Evolutionary conservation across 2,888 invertebrate species (phyloP).

Genomic region (Hylaea fasciaria): DNA sequence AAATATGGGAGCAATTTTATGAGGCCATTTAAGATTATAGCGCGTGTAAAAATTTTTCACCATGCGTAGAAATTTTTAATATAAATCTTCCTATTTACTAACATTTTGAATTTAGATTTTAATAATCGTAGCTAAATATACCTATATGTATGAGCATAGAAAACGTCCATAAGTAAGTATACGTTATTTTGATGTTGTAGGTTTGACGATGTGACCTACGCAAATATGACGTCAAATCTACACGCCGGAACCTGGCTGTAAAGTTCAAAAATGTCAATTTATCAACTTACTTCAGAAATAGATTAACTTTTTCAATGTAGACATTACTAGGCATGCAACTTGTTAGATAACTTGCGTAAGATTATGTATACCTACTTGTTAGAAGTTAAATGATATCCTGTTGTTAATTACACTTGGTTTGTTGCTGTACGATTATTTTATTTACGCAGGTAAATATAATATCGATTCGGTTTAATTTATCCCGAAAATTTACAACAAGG

Average conservation of each 20-base stretch:
- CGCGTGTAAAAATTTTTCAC: constrained; percentile 1
- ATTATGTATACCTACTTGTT: constrained; percentile 2
- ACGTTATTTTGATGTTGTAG: too few species aligned
- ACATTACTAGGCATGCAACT: constrained; percentile 8
- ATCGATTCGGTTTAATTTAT: constrained; percentile 3
- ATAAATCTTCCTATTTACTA: too few species aligned
- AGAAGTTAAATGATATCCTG: constrained; percentile 31
- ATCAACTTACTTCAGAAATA: too few species aligned
- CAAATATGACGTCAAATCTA: too few species aligned
- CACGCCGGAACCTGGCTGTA: too few species aligned
- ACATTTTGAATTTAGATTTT: too few species aligned
- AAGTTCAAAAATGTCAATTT: too few species aligned
- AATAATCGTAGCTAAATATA: too few species aligned
- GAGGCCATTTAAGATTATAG: neutral
- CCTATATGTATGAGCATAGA: too few species aligned
- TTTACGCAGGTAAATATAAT: constrained; percentile 4
- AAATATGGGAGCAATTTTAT: constrained; percentile 25
- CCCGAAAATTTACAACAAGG: neutral
- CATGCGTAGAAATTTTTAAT: too few species aligned
- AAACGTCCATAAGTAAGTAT: too few species aligned
- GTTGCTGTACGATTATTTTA: constrained; percentile 9
- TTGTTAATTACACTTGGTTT: constrained; percentile 39
- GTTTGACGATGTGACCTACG: too few species aligned
- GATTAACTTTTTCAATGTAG: neutral
- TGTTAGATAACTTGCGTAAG: constrained; percentile 25